phyloP scores from a whole-genome alignment of 2,113 vertebrate species.

The Mormyrus iriodes region DNA sequence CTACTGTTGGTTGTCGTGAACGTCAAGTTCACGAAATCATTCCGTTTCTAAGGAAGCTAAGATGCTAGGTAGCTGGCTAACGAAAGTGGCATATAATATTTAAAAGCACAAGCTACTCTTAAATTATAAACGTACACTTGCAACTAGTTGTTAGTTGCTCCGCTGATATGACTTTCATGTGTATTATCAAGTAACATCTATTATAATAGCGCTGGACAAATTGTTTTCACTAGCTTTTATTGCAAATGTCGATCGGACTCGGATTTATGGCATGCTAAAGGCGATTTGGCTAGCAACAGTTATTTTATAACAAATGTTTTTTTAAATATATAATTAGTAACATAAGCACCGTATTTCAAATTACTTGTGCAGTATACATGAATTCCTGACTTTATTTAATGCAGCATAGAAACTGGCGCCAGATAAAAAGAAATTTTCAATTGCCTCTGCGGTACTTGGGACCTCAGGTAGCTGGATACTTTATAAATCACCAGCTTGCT shows the following conservation, averaged over 20 bases:
- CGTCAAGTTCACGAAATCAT: background rate
- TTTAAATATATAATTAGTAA: background rate
- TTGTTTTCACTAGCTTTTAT: background rate
- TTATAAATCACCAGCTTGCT: background rate
- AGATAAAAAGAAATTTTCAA: background rate
- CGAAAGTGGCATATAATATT: background rate
- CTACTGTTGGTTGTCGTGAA: background rate
- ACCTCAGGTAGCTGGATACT: background rate
- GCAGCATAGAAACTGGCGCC: background rate
- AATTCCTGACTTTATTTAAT: background rate
- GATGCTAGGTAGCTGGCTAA: constrained; percentile 7
- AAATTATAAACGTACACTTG: background rate
- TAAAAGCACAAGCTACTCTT: background rate
- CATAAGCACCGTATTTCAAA: background rate
- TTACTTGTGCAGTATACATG: background rate
- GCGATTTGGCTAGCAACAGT: background rate
- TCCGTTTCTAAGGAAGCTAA: constrained; percentile 3
- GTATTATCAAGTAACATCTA: background rate
- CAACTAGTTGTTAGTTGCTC: background rate
- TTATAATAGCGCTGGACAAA: background rate
- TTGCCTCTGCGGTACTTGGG: background rate
- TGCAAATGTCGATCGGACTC: background rate
- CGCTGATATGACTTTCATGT: background rate
- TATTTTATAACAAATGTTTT: background rate
- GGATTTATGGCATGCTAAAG: background rate